phyloP scores from a whole-genome alignment of 2,888 invertebrate genomes.

The Amblyteles armatorius region DNA sequence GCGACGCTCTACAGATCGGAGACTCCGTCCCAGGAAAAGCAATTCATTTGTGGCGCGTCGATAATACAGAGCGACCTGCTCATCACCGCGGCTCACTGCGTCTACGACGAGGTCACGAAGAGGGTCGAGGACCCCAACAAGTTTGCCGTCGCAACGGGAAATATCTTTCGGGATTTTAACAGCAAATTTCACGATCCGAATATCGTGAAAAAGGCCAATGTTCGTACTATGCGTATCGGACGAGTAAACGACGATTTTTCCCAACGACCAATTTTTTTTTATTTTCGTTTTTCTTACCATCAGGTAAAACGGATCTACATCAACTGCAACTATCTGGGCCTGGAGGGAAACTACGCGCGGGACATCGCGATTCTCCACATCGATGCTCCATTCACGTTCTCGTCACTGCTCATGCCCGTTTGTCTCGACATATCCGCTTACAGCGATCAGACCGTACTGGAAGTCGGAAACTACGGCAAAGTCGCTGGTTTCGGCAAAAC shows the following conservation, averaged over 20 bases:
- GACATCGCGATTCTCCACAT: constrained; percentile 81
- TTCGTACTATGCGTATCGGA: constrained; percentile 20
- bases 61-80: constrained; percentile 80
- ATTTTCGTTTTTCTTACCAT: constrained; percentile 53
- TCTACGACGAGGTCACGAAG: constrained; percentile 77
- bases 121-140: constrained; percentile 68
- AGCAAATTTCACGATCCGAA: constrained; percentile 68
- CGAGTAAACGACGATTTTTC: too few species aligned
- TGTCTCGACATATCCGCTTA: constrained; percentile 76
- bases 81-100: constrained; percentile 84
- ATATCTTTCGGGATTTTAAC: constrained; percentile 80
- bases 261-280: too few species aligned
- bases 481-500: constrained; percentile 83
- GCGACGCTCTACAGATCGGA: constrained; percentile 79
- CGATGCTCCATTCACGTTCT: constrained; percentile 74
- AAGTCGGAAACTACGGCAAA: constrained; percentile 76
- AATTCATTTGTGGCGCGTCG: constrained; percentile 83
- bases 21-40: constrained; percentile 65
- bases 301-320: constrained; percentile 79
- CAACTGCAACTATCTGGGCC: constrained; percentile 77
- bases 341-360: constrained; percentile 76
- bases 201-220: constrained; percentile 73
- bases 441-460: constrained; percentile 72
- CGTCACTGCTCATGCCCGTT: constrained; percentile 75
- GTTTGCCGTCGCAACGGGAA: constrained; percentile 80